A percentile compares a stretch with the other conserved stretches of the same genome.
These are phyloP conservation scores for Eulithis prunata DNA, from an alignment of 2,888 invertebrate species.

Conservation along the genomic window DNA sequence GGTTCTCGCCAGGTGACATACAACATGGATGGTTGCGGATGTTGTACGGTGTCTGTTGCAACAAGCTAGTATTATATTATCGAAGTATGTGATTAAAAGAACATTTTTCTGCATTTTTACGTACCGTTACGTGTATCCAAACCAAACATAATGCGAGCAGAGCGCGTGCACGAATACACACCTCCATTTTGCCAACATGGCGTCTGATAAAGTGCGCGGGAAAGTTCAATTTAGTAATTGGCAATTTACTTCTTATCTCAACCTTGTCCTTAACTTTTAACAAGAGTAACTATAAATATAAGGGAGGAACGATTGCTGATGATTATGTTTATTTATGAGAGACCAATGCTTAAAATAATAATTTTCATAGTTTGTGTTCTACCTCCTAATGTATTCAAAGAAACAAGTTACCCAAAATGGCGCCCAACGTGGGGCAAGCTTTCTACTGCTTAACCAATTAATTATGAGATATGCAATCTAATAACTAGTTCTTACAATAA, in stretches of 20 bases:
- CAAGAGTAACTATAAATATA: slow-evolving; percentile 4
- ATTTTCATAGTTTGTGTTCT: not conserved
- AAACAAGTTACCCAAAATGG: not conserved
- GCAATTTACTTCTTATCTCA: slow-evolving; percentile 51
- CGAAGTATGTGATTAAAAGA: too few species aligned
- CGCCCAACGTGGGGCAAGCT: slow-evolving; percentile 2
- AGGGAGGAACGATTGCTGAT: not conserved
- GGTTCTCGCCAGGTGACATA: slow-evolving; percentile 63
- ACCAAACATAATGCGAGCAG: slow-evolving; percentile 64
- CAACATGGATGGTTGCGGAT: slow-evolving; percentile 78
- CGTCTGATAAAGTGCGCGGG: slow-evolving; percentile 48
- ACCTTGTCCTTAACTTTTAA: slow-evolving; percentile 36
- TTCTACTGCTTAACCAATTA: too few species aligned
- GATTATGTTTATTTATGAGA: not conserved
- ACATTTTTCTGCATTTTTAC: slow-evolving; percentile 37
- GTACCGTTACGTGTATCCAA: slow-evolving; percentile 67
- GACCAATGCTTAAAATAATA: not conserved
- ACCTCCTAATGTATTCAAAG: too few species aligned
- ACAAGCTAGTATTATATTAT: not conserved
- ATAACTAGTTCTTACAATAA: too few species aligned
- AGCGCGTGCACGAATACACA: slow-evolving; percentile 66
- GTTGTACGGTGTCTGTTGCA: slow-evolving; percentile 56
- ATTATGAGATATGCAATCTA: too few species aligned
- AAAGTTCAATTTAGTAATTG: slow-evolving; percentile 56
- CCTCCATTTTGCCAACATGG: slow-evolving; percentile 76